phyloP scores from a whole-genome alignment of 2,797 vertebrate genomes.

The Lindbergichthys nudifrons region DNA sequence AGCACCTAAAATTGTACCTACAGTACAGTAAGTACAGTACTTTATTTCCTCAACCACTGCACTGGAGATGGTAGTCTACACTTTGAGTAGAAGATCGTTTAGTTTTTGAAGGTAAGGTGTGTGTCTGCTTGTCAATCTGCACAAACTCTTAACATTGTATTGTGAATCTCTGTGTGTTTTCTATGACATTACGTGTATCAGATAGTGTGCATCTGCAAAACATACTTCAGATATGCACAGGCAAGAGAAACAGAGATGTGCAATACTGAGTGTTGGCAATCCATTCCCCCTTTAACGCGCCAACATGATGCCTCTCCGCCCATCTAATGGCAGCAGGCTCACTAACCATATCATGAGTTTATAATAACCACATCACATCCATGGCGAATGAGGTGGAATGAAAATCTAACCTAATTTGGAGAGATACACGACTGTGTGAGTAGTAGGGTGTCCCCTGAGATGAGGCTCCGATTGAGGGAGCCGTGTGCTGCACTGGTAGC shows the following conservation, averaged over 20 bases:
- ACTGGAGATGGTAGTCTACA: not conserved
- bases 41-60: not conserved
- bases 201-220: conserved; percentile 27
- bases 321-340: conserved; percentile 68
- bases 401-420: conserved; percentile 83
- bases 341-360: conserved; percentile 79
- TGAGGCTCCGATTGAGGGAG: conserved; percentile 70
- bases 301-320: conserved; percentile 69
- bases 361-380: conserved; percentile 82
- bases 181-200: not conserved
- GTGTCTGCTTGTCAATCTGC: not conserved
- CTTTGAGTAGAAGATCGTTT: not conserved
- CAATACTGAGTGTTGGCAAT: conserved; percentile 45
- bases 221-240: conserved; percentile 6
- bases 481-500: conserved; percentile 66
- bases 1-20: conserved; percentile 1
- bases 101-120: not conserved
- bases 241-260: conserved; percentile 40
- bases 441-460: conserved; percentile 78
- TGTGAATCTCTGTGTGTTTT: not conserved
- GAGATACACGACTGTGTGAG: conserved; percentile 78
- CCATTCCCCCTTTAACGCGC: conserved; percentile 60
- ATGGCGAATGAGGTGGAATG: conserved; percentile 77
- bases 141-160: not conserved
- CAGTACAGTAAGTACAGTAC: too few species aligned